Evolutionary conservation across 2,888 invertebrate genomes (phyloP).

Genomic region (Nezara viridula): DNA sequence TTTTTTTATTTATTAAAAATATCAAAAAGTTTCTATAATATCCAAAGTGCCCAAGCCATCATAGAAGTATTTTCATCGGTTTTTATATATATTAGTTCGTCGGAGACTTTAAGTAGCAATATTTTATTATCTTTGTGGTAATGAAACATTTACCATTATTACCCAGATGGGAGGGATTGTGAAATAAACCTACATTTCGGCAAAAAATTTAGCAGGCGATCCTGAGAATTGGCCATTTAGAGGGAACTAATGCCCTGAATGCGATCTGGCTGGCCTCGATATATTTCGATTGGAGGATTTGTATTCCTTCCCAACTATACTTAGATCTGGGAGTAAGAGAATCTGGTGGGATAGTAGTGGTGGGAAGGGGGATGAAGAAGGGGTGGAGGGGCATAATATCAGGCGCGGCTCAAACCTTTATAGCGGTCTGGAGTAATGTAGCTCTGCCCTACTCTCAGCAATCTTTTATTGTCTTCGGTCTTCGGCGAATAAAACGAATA

Average conservation of each 20-base stretch:
- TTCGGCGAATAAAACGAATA: background rate
- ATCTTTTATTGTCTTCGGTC: background rate
- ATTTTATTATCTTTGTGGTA: no score
- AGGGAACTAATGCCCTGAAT: background rate
- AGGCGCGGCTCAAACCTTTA: background rate
- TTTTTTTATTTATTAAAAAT: no score
- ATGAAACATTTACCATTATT: slow-evolving; percentile 7
- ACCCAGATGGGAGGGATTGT: background rate
- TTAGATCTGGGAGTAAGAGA: background rate
- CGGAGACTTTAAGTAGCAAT: no score
- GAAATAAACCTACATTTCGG: background rate
- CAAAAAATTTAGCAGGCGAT: background rate
- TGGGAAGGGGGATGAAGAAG: no score
- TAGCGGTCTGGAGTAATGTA: background rate
- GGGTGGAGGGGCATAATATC: background rate
- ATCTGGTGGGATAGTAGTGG: background rate
- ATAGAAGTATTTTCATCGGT: no score
- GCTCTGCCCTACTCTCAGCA: background rate
- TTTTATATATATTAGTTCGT: no score
- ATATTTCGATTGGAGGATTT: background rate
- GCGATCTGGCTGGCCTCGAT: background rate
- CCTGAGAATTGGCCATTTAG: slow-evolving; percentile 4
- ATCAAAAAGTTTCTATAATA: no score
- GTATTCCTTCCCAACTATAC: background rate
- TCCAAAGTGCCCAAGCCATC: no score